Evolutionary conservation across 92 coral and sea anemone species (phyloP).

Genomic region (Heliopora coerulea): DNA sequence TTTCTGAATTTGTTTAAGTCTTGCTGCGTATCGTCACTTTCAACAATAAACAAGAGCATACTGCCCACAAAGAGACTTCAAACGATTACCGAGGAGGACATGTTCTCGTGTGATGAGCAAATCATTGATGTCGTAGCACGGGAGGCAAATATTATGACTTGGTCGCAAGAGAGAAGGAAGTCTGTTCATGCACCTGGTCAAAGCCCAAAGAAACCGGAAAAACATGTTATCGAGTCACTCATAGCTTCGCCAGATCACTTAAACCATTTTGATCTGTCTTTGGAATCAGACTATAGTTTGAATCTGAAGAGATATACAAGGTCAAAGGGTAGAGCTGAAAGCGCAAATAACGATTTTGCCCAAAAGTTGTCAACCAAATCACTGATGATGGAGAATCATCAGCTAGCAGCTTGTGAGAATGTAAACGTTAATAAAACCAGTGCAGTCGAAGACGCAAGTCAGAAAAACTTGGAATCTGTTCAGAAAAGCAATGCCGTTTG

Average conservation of each 20-base stretch:
- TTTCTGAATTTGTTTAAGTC: background rate
- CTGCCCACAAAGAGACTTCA: background rate
- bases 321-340: background rate
- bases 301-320: background rate
- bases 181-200: background rate
- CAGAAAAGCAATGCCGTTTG: background rate
- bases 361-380: background rate
- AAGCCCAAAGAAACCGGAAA: background rate
- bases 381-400: background rate
- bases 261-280: background rate
- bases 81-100: slow-evolving; percentile 18
- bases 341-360: no score
- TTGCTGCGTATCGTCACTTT: background rate
- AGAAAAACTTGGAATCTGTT: no score
- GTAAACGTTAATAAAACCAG: background rate
- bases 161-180: background rate
- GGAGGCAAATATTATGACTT: slow-evolving; percentile 9
- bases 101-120: background rate
- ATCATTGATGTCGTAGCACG: slow-evolving; percentile 1
- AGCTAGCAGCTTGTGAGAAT: background rate
- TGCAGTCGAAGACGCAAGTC: background rate
- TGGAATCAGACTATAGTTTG: background rate
- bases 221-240: slow-evolving; percentile 5
- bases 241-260: slow-evolving; percentile 18
- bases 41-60: background rate